These are phyloP conservation scores for Dichetophora obliterata DNA, from an alignment of 2,888 invertebrate genomes.

Conservation along the genomic window DNA sequence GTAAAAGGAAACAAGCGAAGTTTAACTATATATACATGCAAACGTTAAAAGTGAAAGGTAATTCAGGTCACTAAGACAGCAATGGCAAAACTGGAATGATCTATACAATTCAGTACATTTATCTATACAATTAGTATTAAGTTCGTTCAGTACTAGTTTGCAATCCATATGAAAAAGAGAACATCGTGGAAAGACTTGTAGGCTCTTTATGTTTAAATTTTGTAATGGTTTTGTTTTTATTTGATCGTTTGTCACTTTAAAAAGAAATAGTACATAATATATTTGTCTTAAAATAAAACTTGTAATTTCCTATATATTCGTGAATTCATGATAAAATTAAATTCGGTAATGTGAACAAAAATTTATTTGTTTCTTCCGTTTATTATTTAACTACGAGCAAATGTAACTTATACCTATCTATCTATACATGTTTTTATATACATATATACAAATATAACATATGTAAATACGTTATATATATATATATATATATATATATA, in stretches of 20 bases:
- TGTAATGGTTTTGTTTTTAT: not conserved
- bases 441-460: not conserved
- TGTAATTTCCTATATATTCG: not conserved
- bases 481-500: not conserved
- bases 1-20: too few relatives aligned
- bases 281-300: not conserved
- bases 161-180: constrained; percentile 27
- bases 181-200: constrained; percentile 4
- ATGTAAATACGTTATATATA: not conserved
- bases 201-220: not conserved
- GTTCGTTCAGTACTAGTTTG: constrained; percentile 26
- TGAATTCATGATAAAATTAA: too few relatives aligned
- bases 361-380: too few relatives aligned
- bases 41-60: constrained; percentile 35
- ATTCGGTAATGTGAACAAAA: too few relatives aligned
- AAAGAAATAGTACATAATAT: not conserved
- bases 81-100: constrained; percentile 33
- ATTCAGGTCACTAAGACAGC: constrained; percentile 36
- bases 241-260: not conserved
- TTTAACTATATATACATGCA: not conserved
- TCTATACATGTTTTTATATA: not conserved
- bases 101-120: constrained; percentile 12
- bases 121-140: constrained; percentile 19
- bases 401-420: too few relatives aligned
- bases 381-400: too few relatives aligned